A percentile compares a stretch with the other conserved stretches of the same genome.
Evolutionary conservation across 2,888 invertebrate genomes (phyloP).

Genomic region (Apamea anceps): DNA sequence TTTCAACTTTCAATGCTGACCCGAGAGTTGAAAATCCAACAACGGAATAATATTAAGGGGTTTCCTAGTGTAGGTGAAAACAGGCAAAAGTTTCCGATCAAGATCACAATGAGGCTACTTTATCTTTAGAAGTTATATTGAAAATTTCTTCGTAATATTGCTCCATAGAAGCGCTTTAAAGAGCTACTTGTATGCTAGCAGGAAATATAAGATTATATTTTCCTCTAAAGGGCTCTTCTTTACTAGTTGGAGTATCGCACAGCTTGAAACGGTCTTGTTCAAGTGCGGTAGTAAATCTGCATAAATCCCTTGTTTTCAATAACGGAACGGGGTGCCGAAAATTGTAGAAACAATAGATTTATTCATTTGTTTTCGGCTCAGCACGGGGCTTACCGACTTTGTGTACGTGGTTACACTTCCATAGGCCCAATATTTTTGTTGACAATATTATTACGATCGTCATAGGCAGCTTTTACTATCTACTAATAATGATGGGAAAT

Average conservation of each 20-base stretch:
- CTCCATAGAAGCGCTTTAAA: slow-evolving; percentile 9
- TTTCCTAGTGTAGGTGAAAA: not conserved
- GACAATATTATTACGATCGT: not conserved
- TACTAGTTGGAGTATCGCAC: not conserved
- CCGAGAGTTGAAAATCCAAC: not conserved
- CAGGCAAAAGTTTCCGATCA: slow-evolving; percentile 48
- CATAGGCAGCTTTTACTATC: not conserved
- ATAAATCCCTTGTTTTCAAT: slow-evolving; percentile 27
- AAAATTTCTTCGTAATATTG: slow-evolving; percentile 46
- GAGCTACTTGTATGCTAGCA: slow-evolving; percentile 12
- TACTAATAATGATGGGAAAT: not conserved
- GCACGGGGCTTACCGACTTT: not conserved
- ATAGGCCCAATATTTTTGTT: not conserved
- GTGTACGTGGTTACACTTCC: not conserved
- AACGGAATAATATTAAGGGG: not conserved
- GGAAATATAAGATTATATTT: slow-evolving; percentile 25
- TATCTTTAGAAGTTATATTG: slow-evolving; percentile 50
- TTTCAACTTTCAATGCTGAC: not conserved
- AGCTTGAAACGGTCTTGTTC: not conserved
- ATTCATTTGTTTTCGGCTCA: slow-evolving; percentile 17
- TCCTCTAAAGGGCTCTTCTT: not conserved
- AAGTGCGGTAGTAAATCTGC: slow-evolving; percentile 14
- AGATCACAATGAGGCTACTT: slow-evolving; percentile 39
- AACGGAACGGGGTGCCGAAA: not conserved
- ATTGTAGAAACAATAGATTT: not conserved